phyloP scores from a whole-genome alignment of 2,113 vertebrate species.

The Pavo muticus region DNA sequence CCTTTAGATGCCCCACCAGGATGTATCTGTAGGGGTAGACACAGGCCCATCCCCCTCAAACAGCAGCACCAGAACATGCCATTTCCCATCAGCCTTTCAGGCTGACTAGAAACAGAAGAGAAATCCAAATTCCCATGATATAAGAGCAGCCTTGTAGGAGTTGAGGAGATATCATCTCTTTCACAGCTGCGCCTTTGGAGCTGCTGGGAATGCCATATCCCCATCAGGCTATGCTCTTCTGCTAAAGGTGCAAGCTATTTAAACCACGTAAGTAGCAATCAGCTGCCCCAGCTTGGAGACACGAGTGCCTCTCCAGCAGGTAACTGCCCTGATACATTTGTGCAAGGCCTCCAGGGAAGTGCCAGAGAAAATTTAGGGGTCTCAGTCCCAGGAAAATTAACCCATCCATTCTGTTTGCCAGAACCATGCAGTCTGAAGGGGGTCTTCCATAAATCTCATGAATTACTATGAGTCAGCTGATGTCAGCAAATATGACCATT shows the following conservation, averaged over 20 bases:
- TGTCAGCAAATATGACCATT: background rate
- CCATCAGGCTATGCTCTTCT: background rate
- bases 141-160: background rate
- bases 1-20: background rate
- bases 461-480: background rate
- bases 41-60: accelerated
- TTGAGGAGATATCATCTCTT: background rate
- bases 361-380: background rate
- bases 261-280: background rate
- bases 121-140: background rate
- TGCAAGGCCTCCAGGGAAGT: background rate
- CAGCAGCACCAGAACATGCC: background rate
- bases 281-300: background rate
- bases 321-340: background rate
- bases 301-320: background rate
- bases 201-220: background rate
- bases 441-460: background rate
- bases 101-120: background rate
- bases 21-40: background rate
- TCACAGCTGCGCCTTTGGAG: background rate
- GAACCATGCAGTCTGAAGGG: background rate
- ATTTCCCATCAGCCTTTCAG: background rate
- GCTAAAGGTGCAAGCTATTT: background rate
- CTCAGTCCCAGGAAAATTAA: background rate
- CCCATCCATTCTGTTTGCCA: background rate